phyloP scores from a whole-genome alignment of 2,113 vertebrate species.

The Dinomys branickii region DNA sequence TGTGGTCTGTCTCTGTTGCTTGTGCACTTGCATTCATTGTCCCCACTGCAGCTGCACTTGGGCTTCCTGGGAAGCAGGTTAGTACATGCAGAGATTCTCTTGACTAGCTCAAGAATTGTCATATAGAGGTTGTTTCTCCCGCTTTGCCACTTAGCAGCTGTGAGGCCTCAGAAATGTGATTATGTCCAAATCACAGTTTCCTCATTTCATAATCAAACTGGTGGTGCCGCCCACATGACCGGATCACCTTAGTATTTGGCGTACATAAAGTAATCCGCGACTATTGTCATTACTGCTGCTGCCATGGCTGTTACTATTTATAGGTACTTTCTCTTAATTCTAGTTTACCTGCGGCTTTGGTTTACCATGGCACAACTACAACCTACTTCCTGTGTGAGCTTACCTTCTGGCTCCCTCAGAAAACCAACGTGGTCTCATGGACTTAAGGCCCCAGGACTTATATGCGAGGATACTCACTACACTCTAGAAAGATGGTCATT shows the following conservation, averaged over 20 bases:
- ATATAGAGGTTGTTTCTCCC: neutral
- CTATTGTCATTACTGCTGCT: neutral
- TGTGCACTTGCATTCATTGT: too few species aligned
- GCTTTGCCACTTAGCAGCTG: neutral
- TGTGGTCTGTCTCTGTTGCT: fast-evolving
- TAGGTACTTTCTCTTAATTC: neutral
- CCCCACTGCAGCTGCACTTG: neutral
- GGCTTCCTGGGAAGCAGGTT: neutral
- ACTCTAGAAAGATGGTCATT: neutral
- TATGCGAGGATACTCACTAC: neutral
- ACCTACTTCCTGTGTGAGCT: neutral
- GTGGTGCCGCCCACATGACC: neutral
- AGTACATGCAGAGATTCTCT: neutral
- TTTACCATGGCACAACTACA: neutral
- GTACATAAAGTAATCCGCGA: neutral
- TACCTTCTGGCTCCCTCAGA: neutral
- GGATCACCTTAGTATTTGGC: neutral
- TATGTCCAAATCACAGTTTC: neutral
- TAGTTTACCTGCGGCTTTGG: neutral
- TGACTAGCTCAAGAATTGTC: neutral
- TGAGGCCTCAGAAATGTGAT: neutral
- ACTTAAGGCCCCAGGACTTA: neutral
- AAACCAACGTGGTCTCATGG: neutral
- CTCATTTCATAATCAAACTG: slow-evolving; percentile 1
- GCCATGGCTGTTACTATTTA: neutral